These are phyloP conservation scores for Passer montanus DNA, from an alignment of 2,113 vertebrate species.

Conservation along the genomic window DNA sequence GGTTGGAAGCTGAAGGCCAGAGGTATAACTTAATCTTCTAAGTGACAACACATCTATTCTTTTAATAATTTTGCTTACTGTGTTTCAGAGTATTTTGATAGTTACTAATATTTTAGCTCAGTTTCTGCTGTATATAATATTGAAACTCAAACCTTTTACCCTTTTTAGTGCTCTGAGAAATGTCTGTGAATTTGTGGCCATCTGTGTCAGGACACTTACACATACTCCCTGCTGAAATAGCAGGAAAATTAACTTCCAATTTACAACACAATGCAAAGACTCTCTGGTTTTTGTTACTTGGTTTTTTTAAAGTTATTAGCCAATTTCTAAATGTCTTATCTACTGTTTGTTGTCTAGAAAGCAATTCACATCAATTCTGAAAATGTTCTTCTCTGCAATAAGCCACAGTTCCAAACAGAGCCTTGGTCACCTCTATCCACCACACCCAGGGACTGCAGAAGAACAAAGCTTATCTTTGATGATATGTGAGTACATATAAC, in stretches of 20 bases:
- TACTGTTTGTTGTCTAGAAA: slow-evolving; percentile 74
- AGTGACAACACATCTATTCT: background rate
- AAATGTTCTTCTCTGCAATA: slow-evolving; percentile 70
- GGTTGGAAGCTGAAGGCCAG: background rate
- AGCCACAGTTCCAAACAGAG: slow-evolving; percentile 72
- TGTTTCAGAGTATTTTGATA: background rate
- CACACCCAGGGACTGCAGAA: slow-evolving; percentile 75
- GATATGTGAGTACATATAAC: slow-evolving; percentile 74
- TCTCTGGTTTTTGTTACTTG: background rate
- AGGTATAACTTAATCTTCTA: background rate
- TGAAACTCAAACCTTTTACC: background rate
- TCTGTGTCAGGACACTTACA: background rate
- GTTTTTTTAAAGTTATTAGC: background rate
- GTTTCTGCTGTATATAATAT: background rate
- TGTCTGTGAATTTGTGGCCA: background rate
- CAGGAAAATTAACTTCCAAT: background rate
- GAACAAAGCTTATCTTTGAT: slow-evolving; percentile 77
- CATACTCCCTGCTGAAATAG: background rate
- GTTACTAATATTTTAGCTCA: background rate
- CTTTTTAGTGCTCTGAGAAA: background rate
- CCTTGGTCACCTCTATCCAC: slow-evolving; percentile 72
- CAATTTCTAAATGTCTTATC: slow-evolving; percentile 32
- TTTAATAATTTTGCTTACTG: background rate
- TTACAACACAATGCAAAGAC: background rate
- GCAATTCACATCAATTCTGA: slow-evolving; percentile 69